Evolutionary conservation across 2,113 vertebrate species (phyloP).

Genomic region (Rhynchomys soricoides): DNA sequence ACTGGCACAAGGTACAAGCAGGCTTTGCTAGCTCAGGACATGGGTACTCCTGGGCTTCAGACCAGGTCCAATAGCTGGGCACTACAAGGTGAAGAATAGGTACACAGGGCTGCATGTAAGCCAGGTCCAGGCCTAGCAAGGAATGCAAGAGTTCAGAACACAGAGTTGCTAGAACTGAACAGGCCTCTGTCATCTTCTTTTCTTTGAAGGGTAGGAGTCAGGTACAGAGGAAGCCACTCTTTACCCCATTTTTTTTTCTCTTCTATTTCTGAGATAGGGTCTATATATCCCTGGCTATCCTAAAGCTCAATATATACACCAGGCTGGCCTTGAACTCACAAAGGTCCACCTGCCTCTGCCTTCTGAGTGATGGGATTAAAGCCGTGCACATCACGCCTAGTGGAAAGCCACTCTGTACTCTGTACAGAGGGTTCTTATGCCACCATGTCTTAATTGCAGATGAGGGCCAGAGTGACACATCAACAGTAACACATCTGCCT

Average conservation of each 20-base stretch:
- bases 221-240: background rate
- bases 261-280: background rate
- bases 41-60: background rate
- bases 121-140: background rate
- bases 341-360: background rate
- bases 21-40: rapidly evolving
- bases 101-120: background rate
- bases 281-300: background rate
- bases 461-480: background rate
- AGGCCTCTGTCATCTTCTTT: background rate
- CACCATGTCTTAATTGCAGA: background rate
- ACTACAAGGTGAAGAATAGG: background rate
- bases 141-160: background rate
- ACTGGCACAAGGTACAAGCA: background rate
- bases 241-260: background rate
- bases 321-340: background rate
- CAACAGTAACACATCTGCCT: background rate
- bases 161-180: background rate
- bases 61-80: background rate
- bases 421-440: background rate
- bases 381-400: background rate
- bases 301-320: background rate
- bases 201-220: background rate
- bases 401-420: background rate
- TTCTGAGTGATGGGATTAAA: background rate